Conservation (phyloP, 2,113 vertebrate species). For the Hydrolagus affinis region DNA sequence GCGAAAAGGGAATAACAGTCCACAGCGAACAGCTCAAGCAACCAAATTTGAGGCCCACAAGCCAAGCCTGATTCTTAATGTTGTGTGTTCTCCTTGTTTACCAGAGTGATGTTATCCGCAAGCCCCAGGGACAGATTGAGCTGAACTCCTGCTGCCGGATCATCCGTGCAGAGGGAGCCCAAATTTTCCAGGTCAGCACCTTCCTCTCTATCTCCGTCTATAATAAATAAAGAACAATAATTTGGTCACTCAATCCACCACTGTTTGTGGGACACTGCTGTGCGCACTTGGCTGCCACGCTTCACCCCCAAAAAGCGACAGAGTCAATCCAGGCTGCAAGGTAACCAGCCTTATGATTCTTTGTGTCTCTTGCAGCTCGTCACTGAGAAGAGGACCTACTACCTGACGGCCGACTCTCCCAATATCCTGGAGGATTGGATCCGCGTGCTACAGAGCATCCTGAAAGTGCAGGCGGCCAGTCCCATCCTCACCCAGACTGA, state of each 20-base stretch:
- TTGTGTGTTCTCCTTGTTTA: slow-evolving; percentile 20
- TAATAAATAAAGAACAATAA: background rate
- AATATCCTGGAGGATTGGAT: slow-evolving; percentile 87
- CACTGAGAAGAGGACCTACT: slow-evolving; percentile 79
- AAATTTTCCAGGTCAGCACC: slow-evolving; percentile 70
- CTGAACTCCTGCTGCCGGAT: slow-evolving; percentile 73
- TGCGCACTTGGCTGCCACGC: too few relatives aligned
- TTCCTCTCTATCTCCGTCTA: background rate
- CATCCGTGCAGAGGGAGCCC: slow-evolving; percentile 69
- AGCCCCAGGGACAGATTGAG: slow-evolving; percentile 77
- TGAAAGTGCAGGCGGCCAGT: slow-evolving; percentile 70
- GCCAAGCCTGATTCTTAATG: too few relatives aligned
- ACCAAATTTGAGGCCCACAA: background rate
- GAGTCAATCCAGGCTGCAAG: too few relatives aligned
- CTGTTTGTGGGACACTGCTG: too few relatives aligned
- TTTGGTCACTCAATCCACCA: too few relatives aligned
- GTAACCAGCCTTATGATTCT: too few relatives aligned
- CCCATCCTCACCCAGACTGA: slow-evolving; percentile 50
- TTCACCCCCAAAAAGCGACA: too few relatives aligned
- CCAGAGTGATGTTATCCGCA: slow-evolving; percentile 77
- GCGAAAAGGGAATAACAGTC: too few relatives aligned
- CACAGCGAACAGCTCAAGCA: too few relatives aligned
- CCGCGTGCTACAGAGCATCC: slow-evolving; percentile 71
- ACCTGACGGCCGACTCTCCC: slow-evolving; percentile 77
- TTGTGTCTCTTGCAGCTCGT: slow-evolving; percentile 53